These are phyloP conservation scores for Alauda arvensis DNA, from an alignment of 2,797 vertebrate species.

Conservation along the genomic window DNA sequence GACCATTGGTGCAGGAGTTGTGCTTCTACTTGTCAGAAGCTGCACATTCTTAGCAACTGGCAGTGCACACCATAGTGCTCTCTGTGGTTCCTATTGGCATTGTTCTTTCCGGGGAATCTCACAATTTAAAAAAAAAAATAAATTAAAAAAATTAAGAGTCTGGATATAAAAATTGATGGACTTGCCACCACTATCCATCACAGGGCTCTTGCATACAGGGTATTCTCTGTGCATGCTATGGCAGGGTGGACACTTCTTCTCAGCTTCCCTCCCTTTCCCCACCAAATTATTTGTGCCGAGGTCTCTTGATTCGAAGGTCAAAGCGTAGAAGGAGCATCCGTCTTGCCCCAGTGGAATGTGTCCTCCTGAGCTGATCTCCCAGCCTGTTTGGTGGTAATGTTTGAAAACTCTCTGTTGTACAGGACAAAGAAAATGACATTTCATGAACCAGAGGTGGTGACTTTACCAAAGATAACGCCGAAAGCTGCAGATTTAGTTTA, in stretches of 20 bases:
- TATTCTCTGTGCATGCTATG: not conserved
- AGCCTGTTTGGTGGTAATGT: not conserved
- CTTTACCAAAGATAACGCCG: accelerated
- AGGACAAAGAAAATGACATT: constrained; percentile 26
- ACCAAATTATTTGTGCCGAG: not conserved
- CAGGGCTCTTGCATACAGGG: not conserved
- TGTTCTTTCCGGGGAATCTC: not conserved
- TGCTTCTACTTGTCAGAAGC: not conserved
- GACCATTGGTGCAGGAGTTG: not conserved
- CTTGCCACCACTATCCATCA: not conserved
- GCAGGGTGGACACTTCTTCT: not conserved
- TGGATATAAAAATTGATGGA: not conserved
- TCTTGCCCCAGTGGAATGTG: not conserved
- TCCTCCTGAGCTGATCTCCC: not conserved
- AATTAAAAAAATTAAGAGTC: too few relatives aligned
- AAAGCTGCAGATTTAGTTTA: not conserved
- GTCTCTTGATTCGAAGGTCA: constrained; percentile 1
- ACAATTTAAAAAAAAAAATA: not conserved
- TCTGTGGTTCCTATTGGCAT: not conserved
- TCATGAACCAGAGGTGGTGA: not conserved
- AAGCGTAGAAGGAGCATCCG: not conserved
- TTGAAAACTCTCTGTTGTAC: constrained; percentile 7
- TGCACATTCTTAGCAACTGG: not conserved
- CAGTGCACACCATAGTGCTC: not conserved
- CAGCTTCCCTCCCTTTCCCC: not conserved